Evolutionary conservation across 1,140 invertebrate species (phyloP).

Genomic region (Euglossa dilemma): DNA sequence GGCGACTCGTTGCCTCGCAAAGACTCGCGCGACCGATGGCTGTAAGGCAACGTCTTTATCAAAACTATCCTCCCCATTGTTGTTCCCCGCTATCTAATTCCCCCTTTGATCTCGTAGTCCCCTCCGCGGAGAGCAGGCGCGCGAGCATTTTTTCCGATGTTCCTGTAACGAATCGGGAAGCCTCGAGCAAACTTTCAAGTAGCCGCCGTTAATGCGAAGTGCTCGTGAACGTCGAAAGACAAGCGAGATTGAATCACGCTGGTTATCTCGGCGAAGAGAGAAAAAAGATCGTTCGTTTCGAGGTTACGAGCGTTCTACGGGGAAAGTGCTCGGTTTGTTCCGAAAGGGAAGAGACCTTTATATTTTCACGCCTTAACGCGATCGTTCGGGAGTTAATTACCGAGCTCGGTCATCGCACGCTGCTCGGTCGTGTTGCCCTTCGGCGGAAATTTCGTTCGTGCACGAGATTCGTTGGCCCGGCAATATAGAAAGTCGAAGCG

Average conservation of each 20-base stretch:
- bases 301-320: conserved; percentile 47
- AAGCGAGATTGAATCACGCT: conserved; percentile 64
- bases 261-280: conserved; percentile 43
- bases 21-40: no score
- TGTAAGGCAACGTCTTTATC: background rate
- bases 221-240: conserved; percentile 49
- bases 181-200: conserved; percentile 6
- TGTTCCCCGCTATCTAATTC: background rate
- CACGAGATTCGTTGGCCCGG: conserved; percentile 30
- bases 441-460: conserved; percentile 55
- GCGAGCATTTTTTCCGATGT: background rate
- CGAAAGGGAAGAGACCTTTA: conserved; percentile 49
- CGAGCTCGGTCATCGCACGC: conserved; percentile 56
- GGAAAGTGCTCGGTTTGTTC: conserved; percentile 5
- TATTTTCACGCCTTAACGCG: conserved; percentile 69
- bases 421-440: conserved; percentile 34
- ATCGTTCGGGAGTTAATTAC: conserved; percentile 68
- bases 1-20: conserved; percentile 9
- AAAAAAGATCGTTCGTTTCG: conserved; percentile 46
- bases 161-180: background rate
- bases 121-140: background rate
- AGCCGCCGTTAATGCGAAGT: conserved; percentile 34
- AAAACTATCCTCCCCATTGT: no score
- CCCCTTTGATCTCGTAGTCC: background rate
- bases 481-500: conserved; percentile 14